These are phyloP conservation scores for Meghimatium bilineatum DNA, from an alignment of 2,888 invertebrate species.

Conservation along the genomic window DNA sequence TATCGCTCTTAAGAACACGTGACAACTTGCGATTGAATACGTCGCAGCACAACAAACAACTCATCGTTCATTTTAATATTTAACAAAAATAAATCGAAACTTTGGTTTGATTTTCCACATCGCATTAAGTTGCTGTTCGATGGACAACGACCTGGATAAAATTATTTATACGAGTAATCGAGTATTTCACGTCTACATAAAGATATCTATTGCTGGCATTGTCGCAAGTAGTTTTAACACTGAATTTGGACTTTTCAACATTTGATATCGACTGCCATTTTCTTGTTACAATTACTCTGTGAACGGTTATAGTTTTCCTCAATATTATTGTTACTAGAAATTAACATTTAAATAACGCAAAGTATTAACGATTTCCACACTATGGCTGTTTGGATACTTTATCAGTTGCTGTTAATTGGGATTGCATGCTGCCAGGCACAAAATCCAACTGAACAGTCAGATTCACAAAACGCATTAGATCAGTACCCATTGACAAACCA, in stretches of 20 bases:
- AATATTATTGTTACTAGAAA: too few species aligned
- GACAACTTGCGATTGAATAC: not conserved
- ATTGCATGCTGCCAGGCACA: not conserved
- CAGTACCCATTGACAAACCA: not conserved
- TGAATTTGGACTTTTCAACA: not conserved
- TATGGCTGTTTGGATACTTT: not conserved
- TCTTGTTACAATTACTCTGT: not conserved
- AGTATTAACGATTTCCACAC: too few species aligned
- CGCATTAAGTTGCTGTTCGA: not conserved
- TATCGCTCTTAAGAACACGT: not conserved
- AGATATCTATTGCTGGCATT: not conserved
- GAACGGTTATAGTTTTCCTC: too few species aligned
- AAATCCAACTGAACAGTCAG: not conserved
- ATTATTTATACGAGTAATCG: not conserved
- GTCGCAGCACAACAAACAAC: not conserved
- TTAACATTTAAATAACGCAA: too few species aligned
- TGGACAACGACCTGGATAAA: not conserved
- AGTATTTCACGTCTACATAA: not conserved
- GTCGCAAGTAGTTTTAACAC: not conserved
- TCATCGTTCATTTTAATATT: not conserved
- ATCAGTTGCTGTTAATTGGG: not conserved
- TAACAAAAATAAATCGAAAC: conserved; percentile 14
- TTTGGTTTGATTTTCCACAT: not conserved
- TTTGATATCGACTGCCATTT: not conserved
- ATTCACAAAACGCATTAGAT: too few species aligned